phyloP scores from a whole-genome alignment of 2,797 vertebrate genomes.

The Pipistrellus kuhlii region DNA sequence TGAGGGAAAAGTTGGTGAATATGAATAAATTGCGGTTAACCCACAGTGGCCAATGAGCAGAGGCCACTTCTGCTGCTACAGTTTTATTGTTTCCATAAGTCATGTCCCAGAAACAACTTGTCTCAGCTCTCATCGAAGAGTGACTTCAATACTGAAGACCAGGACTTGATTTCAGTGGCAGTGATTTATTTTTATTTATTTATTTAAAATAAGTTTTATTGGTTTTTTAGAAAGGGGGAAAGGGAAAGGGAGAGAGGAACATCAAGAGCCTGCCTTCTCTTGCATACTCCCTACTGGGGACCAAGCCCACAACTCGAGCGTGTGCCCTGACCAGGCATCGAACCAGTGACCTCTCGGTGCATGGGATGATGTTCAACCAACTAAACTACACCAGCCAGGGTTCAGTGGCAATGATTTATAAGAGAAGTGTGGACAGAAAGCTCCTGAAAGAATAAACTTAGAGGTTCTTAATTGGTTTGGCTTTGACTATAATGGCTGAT shows the following conservation, averaged over 20 bases:
- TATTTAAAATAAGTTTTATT: no score
- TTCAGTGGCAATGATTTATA: background rate
- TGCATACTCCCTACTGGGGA: no score
- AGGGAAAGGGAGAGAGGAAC: no score
- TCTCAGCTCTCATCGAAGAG: background rate
- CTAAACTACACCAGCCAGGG: no score
- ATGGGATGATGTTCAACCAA: no score
- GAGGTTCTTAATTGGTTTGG: conserved; percentile 1
- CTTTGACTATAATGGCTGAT: conserved; percentile 4
- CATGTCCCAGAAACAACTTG: background rate
- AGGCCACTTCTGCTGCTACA: background rate
- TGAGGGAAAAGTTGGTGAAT: background rate
- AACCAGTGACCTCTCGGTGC: no score
- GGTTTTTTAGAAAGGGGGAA: no score
- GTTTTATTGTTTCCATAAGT: background rate
- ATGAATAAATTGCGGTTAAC: background rate
- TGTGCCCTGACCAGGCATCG: no score
- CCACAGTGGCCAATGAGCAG: background rate
- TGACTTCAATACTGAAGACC: background rate
- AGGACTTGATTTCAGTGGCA: background rate
- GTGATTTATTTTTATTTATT: no score
- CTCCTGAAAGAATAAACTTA: background rate
- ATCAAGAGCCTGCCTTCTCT: no score
- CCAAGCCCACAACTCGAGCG: no score
- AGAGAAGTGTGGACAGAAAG: background rate